Evolutionary conservation across 2,797 vertebrate genomes (phyloP), one percentile per base, ranked within the genome.

Genomic region (Heterohyrax brucei): DNA sequence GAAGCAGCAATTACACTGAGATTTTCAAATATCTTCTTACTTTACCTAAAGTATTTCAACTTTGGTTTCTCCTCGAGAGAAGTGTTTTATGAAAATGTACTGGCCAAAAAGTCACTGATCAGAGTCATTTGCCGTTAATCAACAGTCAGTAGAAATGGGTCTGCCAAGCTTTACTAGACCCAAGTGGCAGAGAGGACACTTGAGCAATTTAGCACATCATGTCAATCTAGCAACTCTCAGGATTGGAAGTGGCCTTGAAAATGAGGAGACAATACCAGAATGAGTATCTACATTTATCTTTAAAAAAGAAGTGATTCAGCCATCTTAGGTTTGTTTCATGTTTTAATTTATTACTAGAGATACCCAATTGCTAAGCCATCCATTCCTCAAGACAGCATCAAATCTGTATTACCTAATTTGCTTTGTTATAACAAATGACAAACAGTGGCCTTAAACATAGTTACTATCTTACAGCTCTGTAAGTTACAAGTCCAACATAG

Each of bases 11-110:
- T 89, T 84, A 64, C 30, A 19, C 48, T 33, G 80, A 53, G 79
- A 90, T 48, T 70, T 87, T 70, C 59, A 90, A 93, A 93, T 92
- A 85, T 5, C 73, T 86, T 89, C 75, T 80, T 24, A 86, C 50
- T 89, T 89, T 86, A 89, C 21, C 21, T 88, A 50, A 85, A 53
- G 10, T 80, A 61, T 78, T 93, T 94, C 28, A 93, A 87, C 61
- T 78, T 78, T 87, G 39, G 5, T 79, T 95, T 93, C 22, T 76
- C 12, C 18, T 79, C 30, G 7, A 84, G 6, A 66, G 26, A 87
- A 92, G 33, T 82, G 53, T 56, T 84, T 90, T 78, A n/a, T 61
- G 44, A 79, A 79, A 87, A 90, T 44, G 3, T 56, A n/a, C 16
- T 39, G 56, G 28, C 1, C 0, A 9, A 30, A 87, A 91, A 93